These are phyloP conservation scores for Drosophila mayaguana DNA, from an alignment of 2,888 invertebrate genomes.

Conservation along the genomic window DNA sequence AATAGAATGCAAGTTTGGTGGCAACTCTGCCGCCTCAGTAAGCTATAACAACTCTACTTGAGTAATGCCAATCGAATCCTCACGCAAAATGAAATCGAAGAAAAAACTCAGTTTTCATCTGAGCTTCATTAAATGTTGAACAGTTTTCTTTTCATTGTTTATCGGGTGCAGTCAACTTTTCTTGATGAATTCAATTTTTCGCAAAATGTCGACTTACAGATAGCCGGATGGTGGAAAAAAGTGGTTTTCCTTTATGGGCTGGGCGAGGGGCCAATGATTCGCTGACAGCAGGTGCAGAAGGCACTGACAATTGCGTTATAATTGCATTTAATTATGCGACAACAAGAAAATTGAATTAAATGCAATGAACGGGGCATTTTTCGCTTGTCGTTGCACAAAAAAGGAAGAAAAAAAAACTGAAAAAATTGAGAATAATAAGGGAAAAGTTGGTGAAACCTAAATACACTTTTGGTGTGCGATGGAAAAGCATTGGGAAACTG, in stretches of 20 bases:
- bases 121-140: constrained; percentile 12
- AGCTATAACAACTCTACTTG: neutral
- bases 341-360: constrained; percentile 60
- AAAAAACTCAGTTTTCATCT: neutral
- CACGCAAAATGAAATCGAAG: neutral
- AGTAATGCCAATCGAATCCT: neutral
- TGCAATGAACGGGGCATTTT: constrained; percentile 41
- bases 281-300: constrained; percentile 40
- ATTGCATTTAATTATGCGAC: constrained; percentile 71
- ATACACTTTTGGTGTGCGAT: neutral
- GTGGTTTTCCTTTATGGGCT: constrained; percentile 18
- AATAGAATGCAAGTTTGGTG: neutral
- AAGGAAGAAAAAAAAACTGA: constrained; percentile 2
- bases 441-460: neutral
- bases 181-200: constrained; percentile 1
- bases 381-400: constrained; percentile 21
- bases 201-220: constrained; percentile 8
- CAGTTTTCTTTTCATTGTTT: constrained; percentile 12
- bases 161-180: constrained; percentile 20
- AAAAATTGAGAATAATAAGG: neutral
- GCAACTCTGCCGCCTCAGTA: neutral
- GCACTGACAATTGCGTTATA: constrained; percentile 54
- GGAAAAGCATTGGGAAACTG: neutral
- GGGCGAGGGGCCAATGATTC: neutral
- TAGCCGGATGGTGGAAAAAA: constrained; percentile 5